These are phyloP conservation scores for Pelochelys cantorii DNA, from an alignment of 2,797 vertebrate genomes.

Conservation along the genomic window DNA sequence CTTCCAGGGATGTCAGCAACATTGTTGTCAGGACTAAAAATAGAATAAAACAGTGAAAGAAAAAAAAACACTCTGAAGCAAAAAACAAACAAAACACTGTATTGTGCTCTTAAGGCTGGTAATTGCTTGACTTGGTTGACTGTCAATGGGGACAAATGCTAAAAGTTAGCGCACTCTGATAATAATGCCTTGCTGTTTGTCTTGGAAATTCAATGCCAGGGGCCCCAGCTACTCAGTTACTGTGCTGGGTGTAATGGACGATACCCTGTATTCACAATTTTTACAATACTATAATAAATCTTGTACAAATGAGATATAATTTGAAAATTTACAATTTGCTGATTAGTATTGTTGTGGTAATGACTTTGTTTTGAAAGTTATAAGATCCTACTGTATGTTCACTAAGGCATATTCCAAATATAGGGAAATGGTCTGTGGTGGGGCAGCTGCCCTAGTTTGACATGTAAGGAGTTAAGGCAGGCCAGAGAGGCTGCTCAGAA, in stretches of 20 bases:
- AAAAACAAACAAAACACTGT: not conserved
- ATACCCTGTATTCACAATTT: too few relatives aligned
- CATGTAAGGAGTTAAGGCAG: too few relatives aligned
- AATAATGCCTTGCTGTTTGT: not conserved
- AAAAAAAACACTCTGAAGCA: not conserved
- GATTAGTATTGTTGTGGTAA: too few relatives aligned
- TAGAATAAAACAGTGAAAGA: not conserved
- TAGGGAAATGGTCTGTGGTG: too few relatives aligned
- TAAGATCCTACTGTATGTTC: too few relatives aligned
- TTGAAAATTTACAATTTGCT: too few relatives aligned
- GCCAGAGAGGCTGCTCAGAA: too few relatives aligned
- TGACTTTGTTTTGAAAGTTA: too few relatives aligned
- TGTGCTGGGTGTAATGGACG: not conserved
- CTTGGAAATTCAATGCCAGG: not conserved
- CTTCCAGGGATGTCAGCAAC: not conserved
- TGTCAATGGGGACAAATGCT: not conserved
- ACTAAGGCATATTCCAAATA: too few relatives aligned
- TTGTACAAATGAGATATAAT: too few relatives aligned
- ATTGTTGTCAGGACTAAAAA: not conserved
- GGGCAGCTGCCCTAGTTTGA: too few relatives aligned
- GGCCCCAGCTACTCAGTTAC: not conserved
- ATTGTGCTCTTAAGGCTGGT: not conserved
- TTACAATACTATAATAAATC: too few relatives aligned
- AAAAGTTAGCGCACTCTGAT: not conserved
- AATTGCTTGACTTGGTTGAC: not conserved